Base-by-base conservation (phyloP, 1,140 invertebrate species). In the Cyrtorhinus lividipennis region DNA sequence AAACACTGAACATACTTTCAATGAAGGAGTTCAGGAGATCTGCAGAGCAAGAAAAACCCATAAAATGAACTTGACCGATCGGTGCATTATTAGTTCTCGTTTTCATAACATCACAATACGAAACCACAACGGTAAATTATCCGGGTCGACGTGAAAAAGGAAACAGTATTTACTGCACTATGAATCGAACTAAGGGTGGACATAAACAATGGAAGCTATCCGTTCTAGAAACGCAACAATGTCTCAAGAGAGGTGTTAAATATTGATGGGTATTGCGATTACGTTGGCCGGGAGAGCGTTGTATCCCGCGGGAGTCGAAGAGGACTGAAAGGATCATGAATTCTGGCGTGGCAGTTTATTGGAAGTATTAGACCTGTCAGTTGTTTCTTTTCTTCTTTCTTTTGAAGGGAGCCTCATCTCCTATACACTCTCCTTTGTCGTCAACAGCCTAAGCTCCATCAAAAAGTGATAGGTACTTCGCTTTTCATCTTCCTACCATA, bases 261-360 rank as follows among this genome's bases (percentile, higher is more conserved):
- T 53, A 53, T 53, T 13, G 48, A 53, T 53, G 48, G 48, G 48
- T 10, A 10, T 22, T 53, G 48, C 48, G 8, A 53, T 53, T 53
- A 53, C 8, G 5, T 15, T 12, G 5, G 10, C 48, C 12, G 48
- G 48, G 20, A 20, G 20, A 53, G 5, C 3, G 48, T 53, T 20
- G 5, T 53, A 10, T 20, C 48, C 10, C 20, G 48, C 5, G 48
- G 20, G 8, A 5, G 12, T 12, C 8, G 20, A 22, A 20, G 20
- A 53, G 48, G 48, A 53, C 48, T 53, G 48, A 53, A 53, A 38
- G 48, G 20, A 53, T 22, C 48, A 53, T 53, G 48, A 53, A 53
- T 53, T 53, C 48, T 53, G 18, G 12, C 20, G 48, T 22, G 48
- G 48, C 48, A 53, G 48, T 53, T 15, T 53, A 53, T 53, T 53